Conservation (phyloP, 1,140 invertebrate genomes). For the Hylaeus anthracinus region DNA sequence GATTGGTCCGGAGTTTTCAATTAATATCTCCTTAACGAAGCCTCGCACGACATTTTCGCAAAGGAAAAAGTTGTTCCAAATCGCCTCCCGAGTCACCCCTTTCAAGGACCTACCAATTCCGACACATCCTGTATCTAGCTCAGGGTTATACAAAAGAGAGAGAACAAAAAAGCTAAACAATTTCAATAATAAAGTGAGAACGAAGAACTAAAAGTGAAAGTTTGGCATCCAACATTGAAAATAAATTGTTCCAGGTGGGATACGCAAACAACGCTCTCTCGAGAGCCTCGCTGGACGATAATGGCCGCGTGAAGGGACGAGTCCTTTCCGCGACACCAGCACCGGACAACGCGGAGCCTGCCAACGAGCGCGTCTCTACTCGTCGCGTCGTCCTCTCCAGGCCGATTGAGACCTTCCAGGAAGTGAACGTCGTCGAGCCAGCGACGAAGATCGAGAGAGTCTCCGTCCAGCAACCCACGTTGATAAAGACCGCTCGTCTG, state of each 20-base stretch:
- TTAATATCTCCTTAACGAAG: too few species aligned
- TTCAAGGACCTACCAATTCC: too few species aligned
- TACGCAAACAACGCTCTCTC: slow-evolving; percentile 70
- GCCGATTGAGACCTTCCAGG: slow-evolving; percentile 84
- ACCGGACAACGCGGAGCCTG: slow-evolving; percentile 78
- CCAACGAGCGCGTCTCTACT: slow-evolving; percentile 83
- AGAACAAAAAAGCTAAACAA: too few species aligned
- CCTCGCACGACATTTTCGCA: too few species aligned
- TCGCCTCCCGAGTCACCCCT: too few species aligned
- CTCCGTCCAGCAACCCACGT: slow-evolving; percentile 79
- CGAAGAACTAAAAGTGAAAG: too few species aligned
- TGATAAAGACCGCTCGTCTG: slow-evolving; percentile 78
- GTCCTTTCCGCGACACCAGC: slow-evolving; percentile 83
- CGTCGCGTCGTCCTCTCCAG: slow-evolving; percentile 84
- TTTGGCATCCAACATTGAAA: too few species aligned
- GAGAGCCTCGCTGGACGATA: slow-evolving; percentile 68
- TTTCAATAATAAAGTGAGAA: too few species aligned
- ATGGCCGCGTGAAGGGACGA: slow-evolving; percentile 76
- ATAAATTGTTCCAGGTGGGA: slow-evolving; percentile 68
- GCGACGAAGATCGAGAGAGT: slow-evolving; percentile 81
- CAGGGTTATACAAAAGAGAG: too few species aligned
- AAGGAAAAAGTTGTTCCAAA: too few species aligned
- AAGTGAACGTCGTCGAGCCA: slow-evolving; percentile 83
- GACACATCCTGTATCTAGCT: too few species aligned
- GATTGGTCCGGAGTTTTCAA: too few species aligned